phyloP scores from a whole-genome alignment of 1,140 invertebrate species.

The Tetramorium parvispinum region DNA sequence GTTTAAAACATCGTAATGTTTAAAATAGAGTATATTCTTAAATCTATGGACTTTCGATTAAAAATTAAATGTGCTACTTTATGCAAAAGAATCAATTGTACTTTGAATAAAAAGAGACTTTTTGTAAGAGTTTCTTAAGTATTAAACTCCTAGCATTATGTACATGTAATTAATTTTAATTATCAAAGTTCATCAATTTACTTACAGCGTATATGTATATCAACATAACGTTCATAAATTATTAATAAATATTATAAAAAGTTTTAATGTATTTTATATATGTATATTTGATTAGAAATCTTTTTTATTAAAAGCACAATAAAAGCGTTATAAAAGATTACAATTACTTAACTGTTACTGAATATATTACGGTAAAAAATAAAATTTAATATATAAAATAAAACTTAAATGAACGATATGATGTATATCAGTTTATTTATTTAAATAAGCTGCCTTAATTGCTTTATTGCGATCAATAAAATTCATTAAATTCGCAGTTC shows the following conservation, averaged over 20 bases:
- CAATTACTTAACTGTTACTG: background rate
- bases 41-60: constrained; percentile 86
- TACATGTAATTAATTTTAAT: background rate
- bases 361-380: background rate
- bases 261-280: background rate
- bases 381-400: background rate
- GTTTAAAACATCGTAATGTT: background rate
- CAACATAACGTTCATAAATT: background rate
- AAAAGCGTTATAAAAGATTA: background rate
- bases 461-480: background rate
- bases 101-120: background rate
- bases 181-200: constrained; percentile 13
- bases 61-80: constrained; percentile 87
- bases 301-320: no score
- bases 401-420: background rate
- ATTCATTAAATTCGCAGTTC: background rate
- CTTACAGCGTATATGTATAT: background rate
- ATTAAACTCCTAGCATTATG: background rate
- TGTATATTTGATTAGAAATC: no score
- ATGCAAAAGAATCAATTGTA: constrained; percentile 83
- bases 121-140: background rate
- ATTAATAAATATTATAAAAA: background rate
- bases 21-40: constrained; percentile 64
- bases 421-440: background rate
- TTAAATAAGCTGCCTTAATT: constrained; percentile 1